Base-by-base conservation (phyloP, 2,113 vertebrate species). In the Sclerurus mexicanus region DNA sequence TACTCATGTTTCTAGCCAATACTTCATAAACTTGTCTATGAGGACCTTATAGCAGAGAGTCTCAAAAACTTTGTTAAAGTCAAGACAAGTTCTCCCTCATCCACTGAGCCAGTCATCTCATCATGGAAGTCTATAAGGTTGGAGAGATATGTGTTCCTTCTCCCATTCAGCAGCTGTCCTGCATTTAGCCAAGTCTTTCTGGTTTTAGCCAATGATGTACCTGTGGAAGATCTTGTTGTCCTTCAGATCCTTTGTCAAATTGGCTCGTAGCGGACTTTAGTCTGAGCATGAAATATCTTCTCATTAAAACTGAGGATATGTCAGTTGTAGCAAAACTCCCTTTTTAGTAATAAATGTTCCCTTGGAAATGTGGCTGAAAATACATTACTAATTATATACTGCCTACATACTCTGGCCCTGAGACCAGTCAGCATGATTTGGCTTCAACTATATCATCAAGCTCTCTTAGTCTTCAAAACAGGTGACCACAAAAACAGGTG, bases 211-310 rank as follows among this genome's bases (percentile, higher is more conserved):
- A 25, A 21, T 44, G 3, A 13, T 15, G 4, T 31, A 56, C 14
- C 7, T 52, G 5, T 24, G 55, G 33, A 89, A 84, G 17, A 18
- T 58, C 15, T 46, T 85, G 5, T 17, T 59, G 28, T 24, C 69
- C n/a, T 79, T 82, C 42, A 75, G 10, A 63, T 62, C 7, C 10
- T 64, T 82, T 75, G 7, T 8, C 42, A 92, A 25, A 78, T 72
- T 0, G 0, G 6, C 31, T 85, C 14, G 28, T 44, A 37, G 37
- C 23, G n/a, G 19, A 13, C 14, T 84, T 76, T 49, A 62, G 18
- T 63, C 27, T 67, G 28, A 68, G 12, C 0, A 2, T 53, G 40
- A 89, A 75, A 81, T 23, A 0, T 28, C 15, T 59, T 76, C 52
- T 68, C 25, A 52, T 35, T 69, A 69, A 91, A 94, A 84, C 5